Base-by-base conservation (phyloP, 23 tunicate genomes). In the Halocynthia roretzi region DNA sequence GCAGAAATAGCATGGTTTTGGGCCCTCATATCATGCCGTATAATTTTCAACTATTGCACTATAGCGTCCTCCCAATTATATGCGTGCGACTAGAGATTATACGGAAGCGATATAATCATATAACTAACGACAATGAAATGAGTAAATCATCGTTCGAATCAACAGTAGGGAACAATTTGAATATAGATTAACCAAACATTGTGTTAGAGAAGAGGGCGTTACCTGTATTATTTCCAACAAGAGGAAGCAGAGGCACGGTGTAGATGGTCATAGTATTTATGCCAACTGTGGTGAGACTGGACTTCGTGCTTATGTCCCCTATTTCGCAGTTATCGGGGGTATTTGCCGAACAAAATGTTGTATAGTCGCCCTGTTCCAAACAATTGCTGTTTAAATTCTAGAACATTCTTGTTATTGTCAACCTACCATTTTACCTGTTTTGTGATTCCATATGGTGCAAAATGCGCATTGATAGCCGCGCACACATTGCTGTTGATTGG, bases 221-320 rank as follows among this genome's bases (percentile, higher is more conserved):
- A 74, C 78, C 78, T 15, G 60, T 74, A 62, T 40, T 54, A 50
- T 62, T 62, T 12, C 78, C 78, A 18, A 74, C 78, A 23, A 74
- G 60, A 19, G 78, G 78, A 19, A 74, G 62, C 55, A 50, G 23
- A 8, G 78, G 78, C 14, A 74, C 78, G 20, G 22, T 74, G 78
- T 50, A 74, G 64, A 62, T 54, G 2, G 55, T 54, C 64, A 56
- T 48, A 10, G 31, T 64, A 74, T 74, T 31, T 6, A 54, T 74
- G 8, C 78, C 78, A 56, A 74, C 31, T 14, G 60, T 54, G 1
- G 78, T 74, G 21, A 74, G 56, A 74, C 23, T 54, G 17, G 78
- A 50, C 6, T 74, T 74, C 21, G 78, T 50, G 0, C 64, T 54
- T 8, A 74, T 74, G 21, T 74, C 78, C 0, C 78, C 78, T 54